These are phyloP conservation scores for Acanthosepion pharaonis DNA, from an alignment of 2,888 invertebrate genomes.

Conservation along the genomic window DNA sequence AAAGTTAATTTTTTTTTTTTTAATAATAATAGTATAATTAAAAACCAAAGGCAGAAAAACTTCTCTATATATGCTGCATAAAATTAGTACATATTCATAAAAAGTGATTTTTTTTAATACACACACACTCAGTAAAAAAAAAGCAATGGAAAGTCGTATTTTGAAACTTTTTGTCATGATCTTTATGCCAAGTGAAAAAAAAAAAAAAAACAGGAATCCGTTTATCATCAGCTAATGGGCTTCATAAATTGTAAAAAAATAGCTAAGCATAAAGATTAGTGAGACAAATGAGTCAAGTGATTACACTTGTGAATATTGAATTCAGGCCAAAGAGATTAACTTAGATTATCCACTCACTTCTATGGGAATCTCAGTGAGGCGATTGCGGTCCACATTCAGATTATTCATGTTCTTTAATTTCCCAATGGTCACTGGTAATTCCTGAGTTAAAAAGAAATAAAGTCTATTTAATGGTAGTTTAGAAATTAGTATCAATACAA, in stretches of 20 bases:
- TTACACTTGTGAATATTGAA: not conserved
- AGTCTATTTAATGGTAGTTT: not conserved
- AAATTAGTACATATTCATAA: too few relatives aligned
- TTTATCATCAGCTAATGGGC: not conserved
- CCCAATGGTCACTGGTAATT: slow-evolving; percentile 92
- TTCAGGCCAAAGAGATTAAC: not conserved
- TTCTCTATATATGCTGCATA: too few relatives aligned
- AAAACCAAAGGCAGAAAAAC: too few relatives aligned
- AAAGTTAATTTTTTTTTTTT: too few relatives aligned
- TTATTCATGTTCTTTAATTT: slow-evolving; percentile 92
- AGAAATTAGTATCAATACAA: not conserved
- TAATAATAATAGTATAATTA: too few relatives aligned
- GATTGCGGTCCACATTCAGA: slow-evolving; percentile 97
- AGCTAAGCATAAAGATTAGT: not conserved
- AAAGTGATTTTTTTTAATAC: too few relatives aligned
- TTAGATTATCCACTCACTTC: slow-evolving; percentile 79
- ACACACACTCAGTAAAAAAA: too few relatives aligned
- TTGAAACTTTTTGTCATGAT: not conserved
- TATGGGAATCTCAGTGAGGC: slow-evolving; percentile 88
- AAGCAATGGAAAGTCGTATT: too few relatives aligned
- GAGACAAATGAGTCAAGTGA: not conserved
- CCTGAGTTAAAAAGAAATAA: slow-evolving; percentile 73
- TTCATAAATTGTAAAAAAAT: not conserved
- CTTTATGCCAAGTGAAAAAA: not conserved
- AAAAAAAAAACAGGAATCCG: not conserved